Percentiles rank a stretch among this genome's conserved stretches.
Evolutionary conservation across 1,140 invertebrate species (phyloP).

Genomic region (Venturia canescens): DNA sequence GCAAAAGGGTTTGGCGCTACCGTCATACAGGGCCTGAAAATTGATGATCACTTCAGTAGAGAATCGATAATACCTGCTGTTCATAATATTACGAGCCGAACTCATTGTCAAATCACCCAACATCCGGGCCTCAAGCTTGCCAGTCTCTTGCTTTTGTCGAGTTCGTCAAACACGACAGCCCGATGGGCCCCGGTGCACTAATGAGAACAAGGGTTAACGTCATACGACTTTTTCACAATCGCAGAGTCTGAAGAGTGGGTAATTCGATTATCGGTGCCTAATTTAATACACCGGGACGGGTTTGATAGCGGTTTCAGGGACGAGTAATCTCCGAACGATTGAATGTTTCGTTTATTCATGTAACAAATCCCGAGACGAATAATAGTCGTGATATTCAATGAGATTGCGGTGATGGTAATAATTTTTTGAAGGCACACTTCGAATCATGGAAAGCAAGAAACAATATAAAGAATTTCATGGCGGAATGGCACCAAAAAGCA

Average conservation of each 20-base stretch:
- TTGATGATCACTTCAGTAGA: neutral
- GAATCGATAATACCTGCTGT: neutral
- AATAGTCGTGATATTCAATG: too few relatives aligned
- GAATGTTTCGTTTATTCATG: too few relatives aligned
- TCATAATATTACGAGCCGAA: neutral
- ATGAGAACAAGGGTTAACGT: neutral
- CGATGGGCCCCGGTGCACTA: neutral
- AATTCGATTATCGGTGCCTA: constrained; percentile 36
- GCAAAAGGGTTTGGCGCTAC: neutral
- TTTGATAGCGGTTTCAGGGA: neutral
- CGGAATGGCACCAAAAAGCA: neutral
- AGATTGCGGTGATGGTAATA: too few relatives aligned
- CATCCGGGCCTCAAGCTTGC: neutral
- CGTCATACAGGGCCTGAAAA: neutral
- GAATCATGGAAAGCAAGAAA: neutral
- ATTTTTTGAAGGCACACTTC: too few relatives aligned
- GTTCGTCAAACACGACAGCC: neutral
- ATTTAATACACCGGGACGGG: constrained; percentile 27
- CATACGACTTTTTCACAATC: neutral
- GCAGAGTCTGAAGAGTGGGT: constrained; percentile 25
- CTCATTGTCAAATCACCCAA: neutral
- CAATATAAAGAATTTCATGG: neutral
- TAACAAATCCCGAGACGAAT: too few relatives aligned
- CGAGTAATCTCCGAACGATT: too few relatives aligned
- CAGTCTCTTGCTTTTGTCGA: neutral